phyloP scores from a whole-genome alignment of 2,888 invertebrate genomes.

The Watsonalla cultraria region DNA sequence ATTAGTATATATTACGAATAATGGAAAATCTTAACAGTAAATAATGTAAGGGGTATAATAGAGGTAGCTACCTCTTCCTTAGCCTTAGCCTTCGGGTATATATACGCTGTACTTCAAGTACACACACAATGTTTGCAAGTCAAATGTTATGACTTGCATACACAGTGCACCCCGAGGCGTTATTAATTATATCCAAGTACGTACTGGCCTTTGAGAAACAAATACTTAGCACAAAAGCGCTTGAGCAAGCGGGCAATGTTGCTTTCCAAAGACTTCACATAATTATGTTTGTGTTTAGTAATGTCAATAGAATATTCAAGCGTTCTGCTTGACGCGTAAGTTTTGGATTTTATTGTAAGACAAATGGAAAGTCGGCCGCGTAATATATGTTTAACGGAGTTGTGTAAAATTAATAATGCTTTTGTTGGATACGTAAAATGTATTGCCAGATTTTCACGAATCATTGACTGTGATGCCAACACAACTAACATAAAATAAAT shows the following conservation, averaged over 20 bases:
- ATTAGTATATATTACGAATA: too few relatives aligned
- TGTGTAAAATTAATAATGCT: background rate
- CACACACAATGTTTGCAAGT: background rate
- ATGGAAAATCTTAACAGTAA: too few relatives aligned
- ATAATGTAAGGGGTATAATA: too few relatives aligned
- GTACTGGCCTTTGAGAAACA: background rate
- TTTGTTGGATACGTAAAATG: too few relatives aligned
- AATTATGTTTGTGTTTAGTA: conserved; percentile 8
- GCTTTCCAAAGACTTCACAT: conserved; percentile 5
- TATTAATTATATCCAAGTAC: background rate
- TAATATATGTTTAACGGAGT: background rate
- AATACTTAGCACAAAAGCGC: background rate
- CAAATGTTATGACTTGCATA: background rate
- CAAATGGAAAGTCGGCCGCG: background rate
- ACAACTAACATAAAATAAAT: too few relatives aligned
- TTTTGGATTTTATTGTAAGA: background rate
- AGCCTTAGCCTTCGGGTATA: too few relatives aligned
- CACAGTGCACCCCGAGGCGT: background rate
- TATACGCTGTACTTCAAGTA: too few relatives aligned
- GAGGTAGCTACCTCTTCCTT: too few relatives aligned
- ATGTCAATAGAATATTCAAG: conserved; percentile 2
- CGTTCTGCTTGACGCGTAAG: background rate
- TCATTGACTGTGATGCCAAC: too few relatives aligned
- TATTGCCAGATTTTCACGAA: too few relatives aligned
- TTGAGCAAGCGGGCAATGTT: conserved; percentile 3